Evolutionary conservation across 2,888 invertebrate species (phyloP), one percentile per base, ranked within the genome.

Genomic region (Flabesymbios commensalis): DNA sequence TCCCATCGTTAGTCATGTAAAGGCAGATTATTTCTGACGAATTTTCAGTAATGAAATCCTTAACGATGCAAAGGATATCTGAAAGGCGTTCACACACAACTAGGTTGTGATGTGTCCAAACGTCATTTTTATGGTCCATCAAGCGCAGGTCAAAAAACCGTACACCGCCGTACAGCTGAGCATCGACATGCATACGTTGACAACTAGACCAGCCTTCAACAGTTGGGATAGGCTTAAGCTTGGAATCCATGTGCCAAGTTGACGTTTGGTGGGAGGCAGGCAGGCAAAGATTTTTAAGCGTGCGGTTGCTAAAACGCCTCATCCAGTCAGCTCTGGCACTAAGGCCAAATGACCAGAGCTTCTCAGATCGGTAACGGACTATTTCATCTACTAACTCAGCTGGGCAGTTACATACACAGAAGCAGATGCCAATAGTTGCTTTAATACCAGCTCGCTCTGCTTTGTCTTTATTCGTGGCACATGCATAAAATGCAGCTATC

Each of bases 361-460:
- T 65, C n/a, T 22, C 33, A 2, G 61, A 57, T 14, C 57, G 24
- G n/a, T 60, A 31, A 10, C 60, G 41, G 32, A 47, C 47, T 3
- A 33, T 29, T 48, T 67, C 67, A 36, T 67, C 67, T 2, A 60
- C 43, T 3, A 33, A 29, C 48, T 67, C 67, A 3, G 62, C 65
- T 10, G 61, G 63, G 26, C 36, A 53, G 49, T 57, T 66, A n/a
- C 51, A 57, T 2, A 60, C 24, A 1, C 36, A 54, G 14, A 47
- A 47, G 19, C 39, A 29, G 32, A 67, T 17, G n/a, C 67, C 67
- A n/a, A 66, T 39, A n/a, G 65, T 61, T 19, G 67, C 59, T 39
- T 67, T 67, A 17, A 67, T 24, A 7, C 47, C 67, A 7, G 67
- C 65, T 39, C 67, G 22, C 52, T 67, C 65, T 14, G 67, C 67